A percentile compares a stretch with the other conserved stretches of the same genome.
phyloP scores from a whole-genome alignment of 1,140 invertebrate species.

The Tetraneura akinire region DNA sequence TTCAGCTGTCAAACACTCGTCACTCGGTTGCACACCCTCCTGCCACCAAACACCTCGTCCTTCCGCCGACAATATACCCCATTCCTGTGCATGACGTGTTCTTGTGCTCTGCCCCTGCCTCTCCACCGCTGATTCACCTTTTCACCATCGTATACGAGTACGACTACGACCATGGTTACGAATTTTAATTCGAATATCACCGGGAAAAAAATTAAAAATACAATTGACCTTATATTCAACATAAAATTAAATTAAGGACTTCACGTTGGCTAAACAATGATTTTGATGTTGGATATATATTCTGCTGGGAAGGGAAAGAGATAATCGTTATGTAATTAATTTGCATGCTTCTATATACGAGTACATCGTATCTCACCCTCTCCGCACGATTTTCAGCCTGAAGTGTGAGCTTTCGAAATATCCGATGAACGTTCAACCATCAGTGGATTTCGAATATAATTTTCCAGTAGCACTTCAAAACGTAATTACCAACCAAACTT shows the following conservation, averaged over 20 bases:
- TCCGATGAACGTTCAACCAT: background rate
- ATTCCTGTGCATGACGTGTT: slow-evolving; percentile 14
- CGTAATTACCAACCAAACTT: slow-evolving; percentile 9
- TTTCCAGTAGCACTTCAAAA: slow-evolving; percentile 43
- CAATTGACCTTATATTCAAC: background rate
- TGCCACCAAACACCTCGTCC: background rate
- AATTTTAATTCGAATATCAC: slow-evolving; percentile 3
- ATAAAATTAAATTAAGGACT: slow-evolving; percentile 4
- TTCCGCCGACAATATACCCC: too few species aligned
- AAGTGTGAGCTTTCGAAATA: slow-evolving; percentile 21
- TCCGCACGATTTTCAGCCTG: background rate
- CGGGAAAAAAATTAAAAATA: background rate
- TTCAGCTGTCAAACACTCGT: slow-evolving; percentile 51
- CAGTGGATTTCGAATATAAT: slow-evolving; percentile 1
- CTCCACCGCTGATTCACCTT: too few species aligned
- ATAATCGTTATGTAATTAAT: slow-evolving; percentile 36
- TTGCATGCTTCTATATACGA: slow-evolving; percentile 14
- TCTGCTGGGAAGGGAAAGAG: background rate
- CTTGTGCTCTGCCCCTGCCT: background rate
- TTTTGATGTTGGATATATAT: background rate
- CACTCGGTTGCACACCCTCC: slow-evolving; percentile 16
- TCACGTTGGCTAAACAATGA: background rate
- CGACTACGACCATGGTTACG: background rate
- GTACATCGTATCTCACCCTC: background rate
- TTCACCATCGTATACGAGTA: too few species aligned